Evolutionary conservation across 2,888 invertebrate genomes (phyloP).

Genomic region (Pristionchus japonicus): DNA sequence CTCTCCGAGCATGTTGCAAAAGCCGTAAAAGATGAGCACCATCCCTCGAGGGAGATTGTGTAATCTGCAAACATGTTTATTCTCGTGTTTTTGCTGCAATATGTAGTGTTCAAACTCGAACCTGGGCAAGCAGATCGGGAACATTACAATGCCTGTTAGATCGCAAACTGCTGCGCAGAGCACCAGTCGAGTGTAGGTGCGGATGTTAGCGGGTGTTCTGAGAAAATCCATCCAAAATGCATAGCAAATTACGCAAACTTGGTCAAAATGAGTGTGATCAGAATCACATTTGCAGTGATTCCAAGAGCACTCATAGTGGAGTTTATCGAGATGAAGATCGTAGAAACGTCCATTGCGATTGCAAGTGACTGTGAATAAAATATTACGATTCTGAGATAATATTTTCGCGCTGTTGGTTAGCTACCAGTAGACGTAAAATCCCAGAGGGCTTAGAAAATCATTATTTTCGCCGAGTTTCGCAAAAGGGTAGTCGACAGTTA

Average conservation of each 20-base stretch:
- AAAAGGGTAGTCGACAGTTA: too few relatives aligned
- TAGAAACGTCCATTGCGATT: not conserved
- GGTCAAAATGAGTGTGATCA: not conserved
- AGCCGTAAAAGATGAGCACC: not conserved
- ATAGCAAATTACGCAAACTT: not conserved
- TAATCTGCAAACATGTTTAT: not conserved
- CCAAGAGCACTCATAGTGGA: not conserved
- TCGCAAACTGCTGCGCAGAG: not conserved
- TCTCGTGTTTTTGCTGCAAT: too few relatives aligned
- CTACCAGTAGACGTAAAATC: not conserved
- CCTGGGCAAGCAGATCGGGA: not conserved
- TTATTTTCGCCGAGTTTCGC: not conserved
- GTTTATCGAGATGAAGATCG: not conserved
- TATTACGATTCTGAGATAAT: not conserved
- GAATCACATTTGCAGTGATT: not conserved
- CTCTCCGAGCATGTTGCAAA: not conserved
- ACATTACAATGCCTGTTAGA: not conserved
- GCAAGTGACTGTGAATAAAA: not conserved
- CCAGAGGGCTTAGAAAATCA: not conserved
- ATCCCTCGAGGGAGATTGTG: not conserved
- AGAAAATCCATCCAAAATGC: not conserved
- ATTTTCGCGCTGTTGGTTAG: not conserved
- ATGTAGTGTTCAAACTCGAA: too few relatives aligned
- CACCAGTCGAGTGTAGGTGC: not conserved
- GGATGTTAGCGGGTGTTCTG: not conserved